These are phyloP conservation scores for Rhinichthys osculus DNA, from an alignment of 2,797 vertebrate species.

Conservation along the genomic window DNA sequence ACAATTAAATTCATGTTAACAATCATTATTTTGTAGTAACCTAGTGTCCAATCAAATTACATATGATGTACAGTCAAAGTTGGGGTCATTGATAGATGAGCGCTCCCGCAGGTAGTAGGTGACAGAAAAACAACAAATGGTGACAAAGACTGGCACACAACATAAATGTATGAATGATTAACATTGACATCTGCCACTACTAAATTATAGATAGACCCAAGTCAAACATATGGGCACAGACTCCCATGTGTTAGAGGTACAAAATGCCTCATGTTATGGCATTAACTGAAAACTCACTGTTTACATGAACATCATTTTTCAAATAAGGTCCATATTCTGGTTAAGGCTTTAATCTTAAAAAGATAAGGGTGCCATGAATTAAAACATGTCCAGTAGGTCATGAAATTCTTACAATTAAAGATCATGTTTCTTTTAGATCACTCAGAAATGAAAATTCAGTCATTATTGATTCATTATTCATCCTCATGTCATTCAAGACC, in stretches of 20 bases:
- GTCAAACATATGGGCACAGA: constrained; percentile 79
- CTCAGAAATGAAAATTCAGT: neutral
- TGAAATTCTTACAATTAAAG: neutral
- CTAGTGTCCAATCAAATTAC: neutral
- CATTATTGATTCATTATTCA: neutral
- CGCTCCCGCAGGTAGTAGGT: constrained; percentile 67
- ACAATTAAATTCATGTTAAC: neutral
- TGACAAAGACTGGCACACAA: constrained; percentile 57
- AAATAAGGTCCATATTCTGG: neutral
- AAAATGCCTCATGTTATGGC: constrained; percentile 75
- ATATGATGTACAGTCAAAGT: neutral
- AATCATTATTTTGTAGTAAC: constrained; percentile 3
- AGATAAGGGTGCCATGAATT: neutral
- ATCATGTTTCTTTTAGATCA: neutral
- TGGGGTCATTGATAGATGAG: neutral
- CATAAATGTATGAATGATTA: constrained; percentile 80
- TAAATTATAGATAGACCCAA: constrained; percentile 84
- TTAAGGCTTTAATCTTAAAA: neutral
- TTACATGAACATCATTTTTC: constrained; percentile 64
- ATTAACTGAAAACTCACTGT: constrained; percentile 9
- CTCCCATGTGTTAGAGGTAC: constrained; percentile 76
- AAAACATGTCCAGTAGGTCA: neutral
- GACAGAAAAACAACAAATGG: constrained; percentile 13
- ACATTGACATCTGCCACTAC: constrained; percentile 82
- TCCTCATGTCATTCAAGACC: neutral